Percentiles rank a stretch among this genome's conserved stretches.
Evolutionary conservation across 1,140 invertebrate genomes (phyloP).

Genomic region (Popillia japonica): DNA sequence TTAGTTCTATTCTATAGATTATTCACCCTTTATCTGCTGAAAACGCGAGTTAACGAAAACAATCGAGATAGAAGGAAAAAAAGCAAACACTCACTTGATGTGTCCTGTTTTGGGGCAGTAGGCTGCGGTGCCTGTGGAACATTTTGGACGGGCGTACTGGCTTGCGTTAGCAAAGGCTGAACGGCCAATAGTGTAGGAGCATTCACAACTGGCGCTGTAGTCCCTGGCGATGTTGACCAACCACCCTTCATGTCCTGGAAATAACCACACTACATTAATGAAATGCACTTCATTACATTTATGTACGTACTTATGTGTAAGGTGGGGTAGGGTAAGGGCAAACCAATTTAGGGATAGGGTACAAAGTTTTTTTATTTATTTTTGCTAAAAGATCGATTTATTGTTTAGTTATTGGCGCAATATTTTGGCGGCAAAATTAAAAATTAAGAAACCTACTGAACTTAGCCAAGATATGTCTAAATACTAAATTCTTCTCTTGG

Average conservation of each 20-base stretch:
- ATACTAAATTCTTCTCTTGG: too few species aligned
- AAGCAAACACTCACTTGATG: slow-evolving; percentile 53
- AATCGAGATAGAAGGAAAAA: neutral
- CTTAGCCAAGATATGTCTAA: too few species aligned
- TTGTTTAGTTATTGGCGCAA: too few species aligned
- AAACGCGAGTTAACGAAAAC: too few species aligned
- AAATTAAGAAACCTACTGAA: too few species aligned
- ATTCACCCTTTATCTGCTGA: too few species aligned
- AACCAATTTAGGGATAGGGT: too few species aligned
- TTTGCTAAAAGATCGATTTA: too few species aligned
- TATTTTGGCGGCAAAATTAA: too few species aligned
- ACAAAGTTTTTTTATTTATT: too few species aligned
- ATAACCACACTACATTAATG: slow-evolving; percentile 57
- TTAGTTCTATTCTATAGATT: too few species aligned
- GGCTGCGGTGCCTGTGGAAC: slow-evolving; percentile 46
- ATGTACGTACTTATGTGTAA: neutral
- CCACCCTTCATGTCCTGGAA: slow-evolving; percentile 59
- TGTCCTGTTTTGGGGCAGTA: slow-evolving; percentile 54
- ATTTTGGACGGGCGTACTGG: slow-evolving; percentile 47
- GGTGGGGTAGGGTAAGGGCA: too few species aligned
- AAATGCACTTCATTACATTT: slow-evolving; percentile 51
- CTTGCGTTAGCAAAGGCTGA: slow-evolving; percentile 53
- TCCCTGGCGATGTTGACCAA: slow-evolving; percentile 55
- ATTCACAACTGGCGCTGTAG: slow-evolving; percentile 48
- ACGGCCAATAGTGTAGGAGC: slow-evolving; percentile 55